phyloP scores from a whole-genome alignment of 2,888 invertebrate species.

The Blastobasis lacticolella region DNA sequence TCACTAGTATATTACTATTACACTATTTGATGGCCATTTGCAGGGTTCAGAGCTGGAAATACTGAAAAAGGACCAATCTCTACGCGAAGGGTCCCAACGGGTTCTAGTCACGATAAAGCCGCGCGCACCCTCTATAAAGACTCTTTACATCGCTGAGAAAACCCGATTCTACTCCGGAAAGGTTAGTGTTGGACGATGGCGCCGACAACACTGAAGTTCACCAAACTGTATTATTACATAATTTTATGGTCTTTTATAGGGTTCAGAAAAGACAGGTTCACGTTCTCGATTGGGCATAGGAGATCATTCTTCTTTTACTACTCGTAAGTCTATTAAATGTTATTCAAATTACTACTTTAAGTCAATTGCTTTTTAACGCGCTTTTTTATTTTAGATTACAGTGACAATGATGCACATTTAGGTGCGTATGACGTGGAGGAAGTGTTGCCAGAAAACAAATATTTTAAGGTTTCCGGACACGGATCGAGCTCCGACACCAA shows the following conservation, averaged over 20 bases:
- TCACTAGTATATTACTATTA: constrained; percentile 11
- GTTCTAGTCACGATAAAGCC: constrained; percentile 54
- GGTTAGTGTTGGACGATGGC: constrained; percentile 22
- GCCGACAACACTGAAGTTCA: not conserved
- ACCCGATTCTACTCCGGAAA: constrained; percentile 39
- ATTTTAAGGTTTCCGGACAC: no score
- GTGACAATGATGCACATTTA: constrained; percentile 32
- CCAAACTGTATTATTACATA: not conserved
- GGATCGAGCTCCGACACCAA: constrained; percentile 19
- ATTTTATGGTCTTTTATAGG: constrained; percentile 28
- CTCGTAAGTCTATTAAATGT: constrained; percentile 33
- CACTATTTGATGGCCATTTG: constrained; percentile 13
- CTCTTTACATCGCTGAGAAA: constrained; percentile 53
- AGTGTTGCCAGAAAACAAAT: constrained; percentile 20
- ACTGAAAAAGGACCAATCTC: constrained; percentile 32
- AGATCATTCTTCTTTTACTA: constrained; percentile 51
- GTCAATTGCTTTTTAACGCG: not conserved
- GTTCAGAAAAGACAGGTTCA: constrained; percentile 44
- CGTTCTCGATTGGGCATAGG: constrained; percentile 54
- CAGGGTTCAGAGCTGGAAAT: constrained; percentile 51
- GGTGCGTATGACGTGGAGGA: constrained; percentile 27
- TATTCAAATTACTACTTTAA: not conserved
- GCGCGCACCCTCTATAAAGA: constrained; percentile 47
- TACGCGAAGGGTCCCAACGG: constrained; percentile 38
- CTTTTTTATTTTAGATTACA: constrained; percentile 32